phyloP scores from a whole-genome alignment of 1,140 invertebrate genomes.

The Drosophila guanche region DNA sequence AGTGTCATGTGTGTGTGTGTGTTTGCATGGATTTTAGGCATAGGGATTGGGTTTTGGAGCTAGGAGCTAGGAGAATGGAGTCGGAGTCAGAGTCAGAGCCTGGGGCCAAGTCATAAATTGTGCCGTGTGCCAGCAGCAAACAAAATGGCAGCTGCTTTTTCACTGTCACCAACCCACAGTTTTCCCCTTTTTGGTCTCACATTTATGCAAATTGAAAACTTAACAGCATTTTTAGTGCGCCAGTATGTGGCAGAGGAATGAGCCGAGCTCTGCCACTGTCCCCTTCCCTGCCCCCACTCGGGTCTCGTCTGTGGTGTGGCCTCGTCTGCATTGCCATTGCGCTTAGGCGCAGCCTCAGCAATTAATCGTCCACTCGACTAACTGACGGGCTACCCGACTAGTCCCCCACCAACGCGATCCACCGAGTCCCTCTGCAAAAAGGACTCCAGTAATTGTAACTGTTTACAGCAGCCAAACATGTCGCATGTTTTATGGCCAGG shows the following conservation, averaged over 20 bases:
- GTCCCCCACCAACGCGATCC: too few species aligned
- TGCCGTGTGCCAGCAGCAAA: constrained; percentile 39
- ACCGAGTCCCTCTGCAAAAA: too few species aligned
- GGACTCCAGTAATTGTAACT: constrained; percentile 44
- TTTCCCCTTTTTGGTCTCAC: constrained; percentile 4
- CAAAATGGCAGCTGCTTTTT: constrained; percentile 53
- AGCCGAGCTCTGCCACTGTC: too few species aligned
- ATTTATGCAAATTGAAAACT: constrained; percentile 64
- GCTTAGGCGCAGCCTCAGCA: constrained; percentile 31
- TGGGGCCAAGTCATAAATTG: constrained; percentile 41
- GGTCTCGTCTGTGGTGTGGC: not conserved
- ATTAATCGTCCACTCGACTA: constrained; percentile 55
- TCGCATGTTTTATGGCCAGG: constrained; percentile 42
- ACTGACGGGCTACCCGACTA: constrained; percentile 11
- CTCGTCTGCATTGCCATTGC: constrained; percentile 9
- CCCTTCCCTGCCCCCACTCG: not conserved
- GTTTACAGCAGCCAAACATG: constrained; percentile 54
- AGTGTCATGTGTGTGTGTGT: not conserved
- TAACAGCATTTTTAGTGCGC: constrained; percentile 60
- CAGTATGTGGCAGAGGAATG: constrained; percentile 13
- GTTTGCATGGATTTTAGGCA: not conserved
- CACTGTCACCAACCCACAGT: not conserved
- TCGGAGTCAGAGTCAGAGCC: too few species aligned
- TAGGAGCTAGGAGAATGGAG: too few species aligned
- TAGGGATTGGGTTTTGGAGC: not conserved